Percentiles rank a stretch among this genome's conserved stretches.
phyloP scores from a whole-genome alignment of 2,888 invertebrate species.

The Lithodes maja region DNA sequence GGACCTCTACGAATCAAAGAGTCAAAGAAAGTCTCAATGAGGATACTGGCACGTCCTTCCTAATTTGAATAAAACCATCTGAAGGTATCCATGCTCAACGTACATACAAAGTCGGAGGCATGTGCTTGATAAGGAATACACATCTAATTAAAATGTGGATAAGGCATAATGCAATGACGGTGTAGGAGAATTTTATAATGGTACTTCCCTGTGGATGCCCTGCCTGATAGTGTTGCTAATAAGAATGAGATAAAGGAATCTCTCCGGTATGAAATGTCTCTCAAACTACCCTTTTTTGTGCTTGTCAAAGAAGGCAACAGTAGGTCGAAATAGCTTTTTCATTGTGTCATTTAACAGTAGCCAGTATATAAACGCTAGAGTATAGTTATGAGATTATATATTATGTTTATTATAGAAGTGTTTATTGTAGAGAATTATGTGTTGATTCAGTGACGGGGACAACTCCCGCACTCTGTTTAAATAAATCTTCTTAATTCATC shows the following conservation, averaged over 20 bases:
- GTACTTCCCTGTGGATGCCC: background rate
- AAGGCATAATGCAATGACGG: background rate
- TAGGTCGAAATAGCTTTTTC: background rate
- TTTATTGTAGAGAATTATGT: background rate
- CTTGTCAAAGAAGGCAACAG: constrained; percentile 21
- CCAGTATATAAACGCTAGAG: background rate
- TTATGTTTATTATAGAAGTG: background rate
- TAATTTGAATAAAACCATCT: no score
- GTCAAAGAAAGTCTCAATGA: no score
- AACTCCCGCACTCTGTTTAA: background rate
- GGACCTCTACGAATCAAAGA: no score
- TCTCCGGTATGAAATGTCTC: constrained; percentile 1
- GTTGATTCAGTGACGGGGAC: background rate
- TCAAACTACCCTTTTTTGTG: constrained; percentile 5
- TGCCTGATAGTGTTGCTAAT: background rate
- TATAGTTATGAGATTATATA: background rate
- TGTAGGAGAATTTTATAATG: background rate
- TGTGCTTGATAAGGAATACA: no score
- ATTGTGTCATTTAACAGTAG: background rate
- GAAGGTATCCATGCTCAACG: no score
- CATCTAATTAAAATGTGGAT: background rate
- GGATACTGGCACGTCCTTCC: no score
- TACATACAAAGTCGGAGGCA: no score
- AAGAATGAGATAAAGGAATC: constrained; percentile 27
- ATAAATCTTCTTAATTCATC: background rate